These are phyloP conservation scores for Crocidura indochinensis DNA, from an alignment of 2,797 vertebrate genomes.

Conservation along the genomic window DNA sequence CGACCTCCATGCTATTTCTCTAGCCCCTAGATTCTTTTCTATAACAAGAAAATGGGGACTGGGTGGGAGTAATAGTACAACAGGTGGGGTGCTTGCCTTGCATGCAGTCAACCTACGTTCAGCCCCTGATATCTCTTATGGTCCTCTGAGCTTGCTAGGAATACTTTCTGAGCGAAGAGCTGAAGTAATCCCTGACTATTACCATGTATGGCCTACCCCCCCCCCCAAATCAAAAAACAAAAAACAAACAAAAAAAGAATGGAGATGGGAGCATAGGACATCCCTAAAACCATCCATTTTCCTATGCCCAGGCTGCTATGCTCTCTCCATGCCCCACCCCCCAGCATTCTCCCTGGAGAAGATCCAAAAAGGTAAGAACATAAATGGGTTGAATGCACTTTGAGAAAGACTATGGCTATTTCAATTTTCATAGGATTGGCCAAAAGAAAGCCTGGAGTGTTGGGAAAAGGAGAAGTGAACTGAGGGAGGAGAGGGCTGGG, in stretches of 20 bases:
- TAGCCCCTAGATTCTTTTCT: neutral
- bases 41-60: neutral
- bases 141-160: no score
- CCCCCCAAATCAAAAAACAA: no score
- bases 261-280: no score
- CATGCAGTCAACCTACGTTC: no score
- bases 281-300: neutral
- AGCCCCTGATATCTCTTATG: no score
- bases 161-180: no score
- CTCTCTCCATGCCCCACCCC: neutral
- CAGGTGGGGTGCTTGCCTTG: no score
- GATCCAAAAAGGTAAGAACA: neutral
- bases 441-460: neutral
- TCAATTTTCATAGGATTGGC: neutral
- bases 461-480: neutral
- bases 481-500: no score
- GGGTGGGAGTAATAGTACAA: neutral
- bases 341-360: neutral
- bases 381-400: neutral
- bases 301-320: neutral
- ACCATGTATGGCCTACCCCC: no score
- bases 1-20: no score
- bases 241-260: no score
- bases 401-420: neutral
- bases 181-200: no score